These are phyloP conservation scores for Meles meles DNA, from an alignment of 2,113 vertebrate species.

Conservation along the genomic window DNA sequence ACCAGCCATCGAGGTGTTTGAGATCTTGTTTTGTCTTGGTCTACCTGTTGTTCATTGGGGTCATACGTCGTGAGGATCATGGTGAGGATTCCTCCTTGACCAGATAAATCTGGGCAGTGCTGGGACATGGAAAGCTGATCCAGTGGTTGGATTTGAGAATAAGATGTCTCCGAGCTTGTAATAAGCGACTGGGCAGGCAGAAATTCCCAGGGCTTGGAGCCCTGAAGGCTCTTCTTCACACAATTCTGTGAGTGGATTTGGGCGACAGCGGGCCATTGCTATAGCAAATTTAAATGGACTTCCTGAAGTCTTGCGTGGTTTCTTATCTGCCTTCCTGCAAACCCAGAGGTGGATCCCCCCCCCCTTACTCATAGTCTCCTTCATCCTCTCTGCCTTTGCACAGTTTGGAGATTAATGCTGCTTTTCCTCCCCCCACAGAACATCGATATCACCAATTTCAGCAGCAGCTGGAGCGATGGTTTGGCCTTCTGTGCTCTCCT, in stretches of 20 bases:
- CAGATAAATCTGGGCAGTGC: not conserved
- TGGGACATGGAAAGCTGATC: not conserved
- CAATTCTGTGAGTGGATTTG: not conserved
- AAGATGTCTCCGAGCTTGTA: not conserved
- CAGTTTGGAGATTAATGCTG: not conserved
- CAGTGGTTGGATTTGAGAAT: not conserved
- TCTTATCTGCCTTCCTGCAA: not conserved
- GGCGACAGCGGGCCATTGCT: not conserved
- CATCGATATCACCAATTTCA: conserved; percentile 98
- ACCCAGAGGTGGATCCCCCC: not conserved
- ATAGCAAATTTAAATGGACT: not conserved
- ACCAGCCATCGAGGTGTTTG: too few species aligned
- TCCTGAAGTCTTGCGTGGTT: not conserved
- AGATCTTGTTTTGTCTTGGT: not conserved
- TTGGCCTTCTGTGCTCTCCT: conserved; percentile 96
- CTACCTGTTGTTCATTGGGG: not conserved
- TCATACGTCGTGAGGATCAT: not conserved
- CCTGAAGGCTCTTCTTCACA: not conserved
- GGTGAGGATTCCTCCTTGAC: not conserved
- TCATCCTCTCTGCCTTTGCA: not conserved
- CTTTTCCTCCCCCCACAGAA: conserved; percentile 82
- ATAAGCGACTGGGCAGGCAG: not conserved
- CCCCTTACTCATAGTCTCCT: not conserved
- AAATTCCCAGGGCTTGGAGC: not conserved
- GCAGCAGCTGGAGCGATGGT: conserved; percentile 99